Conservation (phyloP, 2,888 invertebrate genomes). For the Papilio protenor region DNA sequence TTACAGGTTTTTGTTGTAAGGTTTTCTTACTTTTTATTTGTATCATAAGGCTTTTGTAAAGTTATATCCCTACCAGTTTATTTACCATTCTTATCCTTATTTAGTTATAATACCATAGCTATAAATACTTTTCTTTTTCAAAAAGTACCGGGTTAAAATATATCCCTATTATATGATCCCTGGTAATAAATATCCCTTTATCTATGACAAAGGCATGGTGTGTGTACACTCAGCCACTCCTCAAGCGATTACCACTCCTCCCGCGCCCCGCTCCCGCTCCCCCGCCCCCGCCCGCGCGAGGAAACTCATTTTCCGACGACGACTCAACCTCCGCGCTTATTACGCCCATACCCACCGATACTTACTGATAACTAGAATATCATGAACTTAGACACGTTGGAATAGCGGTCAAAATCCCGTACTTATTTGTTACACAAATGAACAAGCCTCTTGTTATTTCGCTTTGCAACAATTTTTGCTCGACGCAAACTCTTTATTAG, state of each 20-base stretch:
- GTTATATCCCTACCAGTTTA: background rate
- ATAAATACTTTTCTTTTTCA: background rate
- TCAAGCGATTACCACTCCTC: conserved; percentile 41
- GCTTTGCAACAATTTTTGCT: conserved; percentile 49
- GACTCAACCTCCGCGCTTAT: conserved; percentile 77
- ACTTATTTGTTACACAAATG: conserved; percentile 7
- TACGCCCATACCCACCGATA: conserved; percentile 60
- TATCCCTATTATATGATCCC: too few relatives aligned
- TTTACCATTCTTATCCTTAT: background rate
- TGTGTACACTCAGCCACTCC: conserved; percentile 31
- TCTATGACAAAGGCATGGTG: conserved; percentile 14
- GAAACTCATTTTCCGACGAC: conserved; percentile 83
- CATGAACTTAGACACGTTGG: background rate
- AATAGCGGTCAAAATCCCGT: conserved; percentile 51
- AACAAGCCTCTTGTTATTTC: conserved; percentile 48
- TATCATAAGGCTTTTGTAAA: background rate
- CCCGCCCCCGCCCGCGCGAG: conserved; percentile 61
- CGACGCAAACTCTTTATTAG: conserved; percentile 44
- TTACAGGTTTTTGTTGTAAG: background rate
- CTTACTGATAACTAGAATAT: conserved; percentile 31
- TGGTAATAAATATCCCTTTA: conserved; percentile 1
- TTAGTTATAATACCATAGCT: background rate
- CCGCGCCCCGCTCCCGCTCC: conserved; percentile 72
- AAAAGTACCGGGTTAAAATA: background rate
- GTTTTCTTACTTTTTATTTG: background rate